These are phyloP conservation scores for Drosophila anomelani DNA, from an alignment of 2,888 invertebrate genomes.

Conservation along the genomic window DNA sequence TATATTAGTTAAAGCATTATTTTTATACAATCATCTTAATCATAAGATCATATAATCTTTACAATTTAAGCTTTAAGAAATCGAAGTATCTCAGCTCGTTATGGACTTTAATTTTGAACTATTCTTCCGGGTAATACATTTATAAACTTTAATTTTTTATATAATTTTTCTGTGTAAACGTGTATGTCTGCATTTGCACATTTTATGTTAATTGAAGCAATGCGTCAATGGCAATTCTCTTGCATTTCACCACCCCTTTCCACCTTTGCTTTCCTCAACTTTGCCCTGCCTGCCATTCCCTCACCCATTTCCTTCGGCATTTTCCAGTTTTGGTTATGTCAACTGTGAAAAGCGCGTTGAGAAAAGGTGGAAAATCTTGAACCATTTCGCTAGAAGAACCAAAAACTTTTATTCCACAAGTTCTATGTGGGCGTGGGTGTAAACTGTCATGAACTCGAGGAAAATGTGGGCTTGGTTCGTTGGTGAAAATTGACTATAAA, in stretches of 20 bases:
- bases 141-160: background rate
- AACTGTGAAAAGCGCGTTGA: constrained; percentile 66
- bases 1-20: background rate
- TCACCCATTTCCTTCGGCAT: background rate
- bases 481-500: constrained; percentile 12
- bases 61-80: no score
- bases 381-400: constrained; percentile 35
- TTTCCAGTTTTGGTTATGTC: constrained; percentile 68
- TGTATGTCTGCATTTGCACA: constrained; percentile 43
- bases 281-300: background rate
- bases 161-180: background rate
- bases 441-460: constrained; percentile 7
- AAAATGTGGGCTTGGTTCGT: constrained; percentile 29
- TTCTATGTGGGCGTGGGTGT: constrained; percentile 14
- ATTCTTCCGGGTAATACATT: background rate
- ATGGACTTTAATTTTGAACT: background rate
- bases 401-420: constrained; percentile 26
- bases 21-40: background rate
- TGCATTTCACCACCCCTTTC: constrained; percentile 28
- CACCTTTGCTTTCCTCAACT: constrained; percentile 3
- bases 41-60: no score
- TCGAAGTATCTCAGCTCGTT: no score
- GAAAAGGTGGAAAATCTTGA: constrained; percentile 57
- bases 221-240: constrained; percentile 70
- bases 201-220: constrained; percentile 80